These are phyloP conservation scores for Pachypsylla venusta DNA, from an alignment of 1,140 invertebrate genomes.

Conservation along the genomic window DNA sequence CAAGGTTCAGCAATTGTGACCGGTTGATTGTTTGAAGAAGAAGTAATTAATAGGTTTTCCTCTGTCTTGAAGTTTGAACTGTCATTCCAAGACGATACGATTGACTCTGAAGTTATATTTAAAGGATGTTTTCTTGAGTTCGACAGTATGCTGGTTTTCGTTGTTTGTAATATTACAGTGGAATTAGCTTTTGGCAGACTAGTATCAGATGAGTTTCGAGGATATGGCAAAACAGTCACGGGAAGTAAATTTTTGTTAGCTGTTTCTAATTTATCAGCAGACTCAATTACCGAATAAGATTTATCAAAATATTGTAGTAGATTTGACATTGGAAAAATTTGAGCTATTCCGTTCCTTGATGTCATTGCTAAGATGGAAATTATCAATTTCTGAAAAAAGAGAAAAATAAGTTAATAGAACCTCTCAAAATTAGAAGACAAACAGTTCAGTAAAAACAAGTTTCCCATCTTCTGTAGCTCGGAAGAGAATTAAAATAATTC, in stretches of 20 bases:
- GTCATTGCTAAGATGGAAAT: neutral
- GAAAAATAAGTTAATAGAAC: no score
- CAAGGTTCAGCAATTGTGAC: conserved; percentile 2
- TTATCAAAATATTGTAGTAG: neutral
- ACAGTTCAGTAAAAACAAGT: no score
- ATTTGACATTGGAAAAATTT: neutral
- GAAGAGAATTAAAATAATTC: no score
- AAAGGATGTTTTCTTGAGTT: neutral
- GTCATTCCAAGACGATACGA: neutral
- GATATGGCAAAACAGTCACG: neutral
- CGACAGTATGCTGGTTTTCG: neutral
- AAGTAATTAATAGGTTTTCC: neutral
- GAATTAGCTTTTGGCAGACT: neutral
- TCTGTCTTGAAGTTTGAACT: neutral
- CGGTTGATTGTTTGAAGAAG: neutral
- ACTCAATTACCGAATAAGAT: neutral
- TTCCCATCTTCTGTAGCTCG: no score
- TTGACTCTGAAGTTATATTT: neutral
- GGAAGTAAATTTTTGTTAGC: neutral
- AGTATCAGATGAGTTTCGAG: neutral
- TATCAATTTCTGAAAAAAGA: neutral
- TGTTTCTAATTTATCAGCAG: neutral
- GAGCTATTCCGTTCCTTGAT: neutral
- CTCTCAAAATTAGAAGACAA: no score
- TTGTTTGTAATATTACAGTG: neutral